Conservation (phyloP, 1,140 invertebrate genomes). For the Caenorhabditis brenneri region DNA sequence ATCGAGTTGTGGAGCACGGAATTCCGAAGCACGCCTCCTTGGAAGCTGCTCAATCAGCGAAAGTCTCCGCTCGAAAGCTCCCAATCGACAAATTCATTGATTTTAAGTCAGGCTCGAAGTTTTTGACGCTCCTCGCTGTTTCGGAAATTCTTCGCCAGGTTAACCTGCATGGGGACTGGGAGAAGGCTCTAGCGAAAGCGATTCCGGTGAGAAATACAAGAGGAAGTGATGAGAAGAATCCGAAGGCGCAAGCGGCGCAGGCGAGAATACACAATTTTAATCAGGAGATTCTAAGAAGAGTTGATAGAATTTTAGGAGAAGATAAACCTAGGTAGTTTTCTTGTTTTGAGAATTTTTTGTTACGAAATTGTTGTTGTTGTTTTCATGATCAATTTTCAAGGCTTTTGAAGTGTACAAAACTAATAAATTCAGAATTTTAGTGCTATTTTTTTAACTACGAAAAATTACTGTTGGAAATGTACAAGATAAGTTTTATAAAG, state of each 20-base stretch:
- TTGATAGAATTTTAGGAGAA: neutral
- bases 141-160: conserved; percentile 56
- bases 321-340: neutral
- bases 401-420: too few relatives aligned
- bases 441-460: too few relatives aligned
- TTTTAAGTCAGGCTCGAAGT: conserved; percentile 56
- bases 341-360: neutral
- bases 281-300: conserved; percentile 2
- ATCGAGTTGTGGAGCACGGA: conserved; percentile 56
- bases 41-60: conserved; percentile 52
- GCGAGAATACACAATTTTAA: conserved; percentile 44
- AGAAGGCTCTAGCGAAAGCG: conserved; percentile 47
- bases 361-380: neutral
- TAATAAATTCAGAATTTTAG: too few relatives aligned
- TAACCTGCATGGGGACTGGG: conserved; percentile 53
- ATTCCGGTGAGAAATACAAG: conserved; percentile 56
- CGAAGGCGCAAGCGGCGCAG: neutral
- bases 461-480: too few relatives aligned
- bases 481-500: too few relatives aligned
- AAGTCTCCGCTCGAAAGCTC: conserved; percentile 45
- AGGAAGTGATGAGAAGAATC: conserved; percentile 53
- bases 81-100: conserved; percentile 58
- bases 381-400: too few relatives aligned
- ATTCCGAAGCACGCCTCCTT: conserved; percentile 58
- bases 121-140: conserved; percentile 58